Evolutionary conservation across 2,888 invertebrate genomes (phyloP).

Genomic region (Agonopterix alstromeriana): DNA sequence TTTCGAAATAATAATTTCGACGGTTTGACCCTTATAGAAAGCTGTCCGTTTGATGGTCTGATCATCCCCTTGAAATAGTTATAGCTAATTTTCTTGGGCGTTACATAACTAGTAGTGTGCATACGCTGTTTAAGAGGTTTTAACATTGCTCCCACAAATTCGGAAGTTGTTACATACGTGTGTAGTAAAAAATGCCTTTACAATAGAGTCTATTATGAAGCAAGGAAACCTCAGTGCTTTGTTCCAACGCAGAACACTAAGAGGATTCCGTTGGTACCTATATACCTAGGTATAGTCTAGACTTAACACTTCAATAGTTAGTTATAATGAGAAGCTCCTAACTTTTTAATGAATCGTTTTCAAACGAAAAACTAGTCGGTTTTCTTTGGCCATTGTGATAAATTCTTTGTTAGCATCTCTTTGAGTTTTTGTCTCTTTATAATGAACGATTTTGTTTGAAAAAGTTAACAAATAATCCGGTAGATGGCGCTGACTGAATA

Average conservation of each 20-base stretch:
- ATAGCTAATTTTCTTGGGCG: too few species aligned
- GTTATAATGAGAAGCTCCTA: conserved; percentile 35
- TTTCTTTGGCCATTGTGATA: conserved; percentile 28
- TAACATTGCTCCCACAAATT: too few species aligned
- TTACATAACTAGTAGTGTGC: too few species aligned
- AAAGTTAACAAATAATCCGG: neutral
- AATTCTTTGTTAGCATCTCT: conserved; percentile 24
- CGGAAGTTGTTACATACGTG: too few species aligned
- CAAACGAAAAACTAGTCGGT: conserved; percentile 26
- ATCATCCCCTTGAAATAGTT: too few species aligned
- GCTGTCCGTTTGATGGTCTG: too few species aligned
- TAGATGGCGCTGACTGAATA: too few species aligned
- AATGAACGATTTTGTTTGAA: neutral
- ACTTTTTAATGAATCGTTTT: conserved; percentile 43
- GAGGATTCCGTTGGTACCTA: conserved; percentile 7
- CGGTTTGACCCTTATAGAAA: neutral
- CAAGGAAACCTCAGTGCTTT: conserved; percentile 5
- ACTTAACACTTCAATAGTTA: conserved; percentile 26
- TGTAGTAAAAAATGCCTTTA: neutral
- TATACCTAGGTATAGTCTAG: conserved; percentile 2
- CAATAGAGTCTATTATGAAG: neutral
- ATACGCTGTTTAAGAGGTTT: too few species aligned
- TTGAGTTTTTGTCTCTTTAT: conserved; percentile 7
- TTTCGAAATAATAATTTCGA: too few species aligned
- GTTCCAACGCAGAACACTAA: conserved; percentile 4